Evolutionary conservation across 2,888 invertebrate genomes (phyloP).

Genomic region (Agrochola circellaris): DNA sequence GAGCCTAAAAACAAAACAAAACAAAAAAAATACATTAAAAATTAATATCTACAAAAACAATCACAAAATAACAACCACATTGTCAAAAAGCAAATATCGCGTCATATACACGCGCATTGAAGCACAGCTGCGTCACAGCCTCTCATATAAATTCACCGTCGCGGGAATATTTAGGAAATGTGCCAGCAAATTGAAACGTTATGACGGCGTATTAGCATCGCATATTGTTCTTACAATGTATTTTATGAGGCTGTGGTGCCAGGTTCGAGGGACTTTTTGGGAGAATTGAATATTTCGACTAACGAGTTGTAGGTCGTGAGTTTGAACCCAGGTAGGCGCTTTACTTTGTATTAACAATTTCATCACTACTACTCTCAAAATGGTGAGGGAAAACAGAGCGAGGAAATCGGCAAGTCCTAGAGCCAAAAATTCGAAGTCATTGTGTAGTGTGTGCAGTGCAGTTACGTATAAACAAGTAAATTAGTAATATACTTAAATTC

Average conservation of each 20-base stretch:
- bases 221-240: slow-evolving; percentile 66
- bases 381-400: no score
- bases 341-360: no score
- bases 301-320: no score
- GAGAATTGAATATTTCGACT: not conserved
- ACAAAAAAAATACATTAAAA: not conserved
- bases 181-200: slow-evolving; percentile 68
- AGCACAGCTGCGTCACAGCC: slow-evolving; percentile 52
- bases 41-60: slow-evolving; percentile 3
- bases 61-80: slow-evolving; percentile 41
- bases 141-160: slow-evolving; percentile 68
- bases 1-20: not conserved
- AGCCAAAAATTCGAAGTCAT: no score
- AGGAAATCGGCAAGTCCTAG: no score
- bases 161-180: slow-evolving; percentile 67
- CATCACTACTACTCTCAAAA: no score
- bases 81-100: slow-evolving; percentile 48
- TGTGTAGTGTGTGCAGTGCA: not conserved
- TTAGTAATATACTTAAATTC: not conserved
- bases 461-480: not conserved
- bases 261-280: slow-evolving; percentile 12
- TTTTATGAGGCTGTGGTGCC: slow-evolving; percentile 60
- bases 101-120: slow-evolving; percentile 45
- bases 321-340: no score
- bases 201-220: slow-evolving; percentile 64